Percentiles rank a stretch among this genome's conserved stretches.
Conservation (phyloP, 2,113 vertebrate species). For the Mohoua ochrocephala region DNA sequence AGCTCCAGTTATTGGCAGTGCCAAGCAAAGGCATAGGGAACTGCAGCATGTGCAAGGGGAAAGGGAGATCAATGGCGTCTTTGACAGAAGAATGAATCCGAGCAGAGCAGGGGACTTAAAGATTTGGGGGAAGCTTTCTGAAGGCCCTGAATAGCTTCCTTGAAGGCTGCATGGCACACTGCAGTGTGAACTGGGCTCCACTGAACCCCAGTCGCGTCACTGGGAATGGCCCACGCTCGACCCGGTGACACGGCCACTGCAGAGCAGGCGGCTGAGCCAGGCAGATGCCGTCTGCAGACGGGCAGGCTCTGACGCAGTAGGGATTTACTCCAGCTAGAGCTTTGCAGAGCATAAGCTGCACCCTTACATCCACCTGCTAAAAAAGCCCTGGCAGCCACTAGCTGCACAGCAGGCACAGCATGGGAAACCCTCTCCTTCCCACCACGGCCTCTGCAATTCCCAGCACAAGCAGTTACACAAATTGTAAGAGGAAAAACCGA, state of each 20-base stretch:
- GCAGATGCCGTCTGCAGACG: background rate
- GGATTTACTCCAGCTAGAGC: background rate
- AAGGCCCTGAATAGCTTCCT: background rate
- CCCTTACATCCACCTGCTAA: background rate
- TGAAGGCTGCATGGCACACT: background rate
- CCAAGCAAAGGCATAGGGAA: rapidly evolving
- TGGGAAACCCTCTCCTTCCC: background rate
- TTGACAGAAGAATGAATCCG: background rate
- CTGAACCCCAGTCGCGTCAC: rapidly evolving
- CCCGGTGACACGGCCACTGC: rapidly evolving
- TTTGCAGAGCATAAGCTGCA: background rate
- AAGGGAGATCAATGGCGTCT: rapidly evolving
- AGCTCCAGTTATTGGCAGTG: background rate
- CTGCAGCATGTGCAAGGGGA: rapidly evolving
- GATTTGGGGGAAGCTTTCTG: background rate
- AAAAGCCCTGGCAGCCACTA: background rate
- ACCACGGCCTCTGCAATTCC: background rate
- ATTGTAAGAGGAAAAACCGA: background rate
- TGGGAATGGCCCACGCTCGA: rapidly evolving
- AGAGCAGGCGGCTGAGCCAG: rapidly evolving
- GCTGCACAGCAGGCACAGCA: background rate
- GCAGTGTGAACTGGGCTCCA: background rate
- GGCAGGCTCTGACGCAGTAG: background rate
- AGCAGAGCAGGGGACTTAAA: background rate
- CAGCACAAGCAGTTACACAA: background rate